Evolutionary conservation across 2,888 invertebrate species (phyloP).

Genomic region (Oligia latruncula): DNA sequence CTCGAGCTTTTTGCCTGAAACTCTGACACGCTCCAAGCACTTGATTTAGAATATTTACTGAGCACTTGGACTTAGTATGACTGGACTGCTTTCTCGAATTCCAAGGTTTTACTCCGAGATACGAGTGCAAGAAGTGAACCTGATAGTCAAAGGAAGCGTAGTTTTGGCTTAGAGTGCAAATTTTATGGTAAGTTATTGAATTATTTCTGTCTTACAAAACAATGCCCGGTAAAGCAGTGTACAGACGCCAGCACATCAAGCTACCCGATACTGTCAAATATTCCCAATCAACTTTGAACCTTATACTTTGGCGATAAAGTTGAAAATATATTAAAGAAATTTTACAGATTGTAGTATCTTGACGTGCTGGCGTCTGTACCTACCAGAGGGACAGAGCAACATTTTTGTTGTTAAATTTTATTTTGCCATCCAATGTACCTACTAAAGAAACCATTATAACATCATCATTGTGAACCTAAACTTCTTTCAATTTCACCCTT

Average conservation of each 20-base stretch:
- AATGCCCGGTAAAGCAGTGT: not conserved
- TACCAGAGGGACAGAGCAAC: too few relatives aligned
- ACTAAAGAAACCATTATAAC: not conserved
- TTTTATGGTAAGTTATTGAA: not conserved
- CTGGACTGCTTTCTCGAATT: not conserved
- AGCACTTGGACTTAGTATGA: conserved; percentile 35
- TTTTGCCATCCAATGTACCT: not conserved
- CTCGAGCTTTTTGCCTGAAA: conserved; percentile 8
- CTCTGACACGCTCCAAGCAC: conserved; percentile 1
- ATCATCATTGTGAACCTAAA: not conserved
- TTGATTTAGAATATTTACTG: conserved; percentile 57
- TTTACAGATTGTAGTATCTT: too few relatives aligned
- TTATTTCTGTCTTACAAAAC: not conserved
- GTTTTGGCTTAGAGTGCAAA: not conserved
- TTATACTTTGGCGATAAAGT: too few relatives aligned
- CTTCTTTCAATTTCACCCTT: not conserved
- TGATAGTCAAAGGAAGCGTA: too few relatives aligned
- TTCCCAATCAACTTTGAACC: too few relatives aligned
- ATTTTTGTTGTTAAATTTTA: too few relatives aligned
- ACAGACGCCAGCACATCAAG: too few relatives aligned
- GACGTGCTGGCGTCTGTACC: too few relatives aligned
- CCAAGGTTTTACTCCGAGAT: not conserved
- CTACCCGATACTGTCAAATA: too few relatives aligned
- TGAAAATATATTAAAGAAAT: too few relatives aligned
- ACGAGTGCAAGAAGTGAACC: not conserved